Percentiles rank a stretch among this genome's conserved stretches.
Conservation (phyloP, 2,888 invertebrate genomes). For the Sarcophaga carnaria region DNA sequence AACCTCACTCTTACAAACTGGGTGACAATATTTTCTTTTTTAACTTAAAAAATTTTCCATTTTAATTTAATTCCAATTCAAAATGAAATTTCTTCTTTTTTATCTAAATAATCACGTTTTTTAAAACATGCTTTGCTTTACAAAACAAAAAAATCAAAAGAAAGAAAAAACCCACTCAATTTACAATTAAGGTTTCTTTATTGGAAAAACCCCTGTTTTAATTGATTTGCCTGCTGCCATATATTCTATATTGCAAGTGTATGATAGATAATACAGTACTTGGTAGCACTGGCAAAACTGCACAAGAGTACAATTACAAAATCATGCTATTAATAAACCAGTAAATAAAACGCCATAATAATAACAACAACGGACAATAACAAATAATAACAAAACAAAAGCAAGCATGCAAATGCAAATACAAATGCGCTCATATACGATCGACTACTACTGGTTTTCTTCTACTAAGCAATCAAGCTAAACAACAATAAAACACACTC, state of each 20-base stretch:
- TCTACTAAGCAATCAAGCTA: no score
- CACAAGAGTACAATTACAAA: constrained; percentile 37
- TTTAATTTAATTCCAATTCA: background rate
- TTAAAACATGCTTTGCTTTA: background rate
- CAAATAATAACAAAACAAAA: constrained; percentile 41
- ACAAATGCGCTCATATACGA: constrained; percentile 6
- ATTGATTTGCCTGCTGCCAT: background rate
- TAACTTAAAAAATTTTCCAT: background rate
- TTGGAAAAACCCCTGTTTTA: constrained; percentile 54
- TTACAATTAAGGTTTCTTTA: constrained; percentile 43
- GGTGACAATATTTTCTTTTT: background rate
- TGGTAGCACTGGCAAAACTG: background rate
- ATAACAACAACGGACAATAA: constrained; percentile 34
- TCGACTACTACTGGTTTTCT: no score
- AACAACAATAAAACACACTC: no score
- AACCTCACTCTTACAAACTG: background rate
- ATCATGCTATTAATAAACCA: constrained; percentile 53
- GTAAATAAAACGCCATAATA: constrained; percentile 65
- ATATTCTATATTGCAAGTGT: no score
- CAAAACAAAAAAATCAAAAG: background rate
- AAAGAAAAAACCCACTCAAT: constrained; percentile 49
- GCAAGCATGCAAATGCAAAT: constrained; percentile 53
- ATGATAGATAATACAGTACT: background rate
- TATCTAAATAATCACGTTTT: background rate
- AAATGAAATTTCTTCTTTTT: no score